These are phyloP conservation scores for Raja brachyura DNA, from an alignment of 2,113 vertebrate genomes.

Conservation along the genomic window DNA sequence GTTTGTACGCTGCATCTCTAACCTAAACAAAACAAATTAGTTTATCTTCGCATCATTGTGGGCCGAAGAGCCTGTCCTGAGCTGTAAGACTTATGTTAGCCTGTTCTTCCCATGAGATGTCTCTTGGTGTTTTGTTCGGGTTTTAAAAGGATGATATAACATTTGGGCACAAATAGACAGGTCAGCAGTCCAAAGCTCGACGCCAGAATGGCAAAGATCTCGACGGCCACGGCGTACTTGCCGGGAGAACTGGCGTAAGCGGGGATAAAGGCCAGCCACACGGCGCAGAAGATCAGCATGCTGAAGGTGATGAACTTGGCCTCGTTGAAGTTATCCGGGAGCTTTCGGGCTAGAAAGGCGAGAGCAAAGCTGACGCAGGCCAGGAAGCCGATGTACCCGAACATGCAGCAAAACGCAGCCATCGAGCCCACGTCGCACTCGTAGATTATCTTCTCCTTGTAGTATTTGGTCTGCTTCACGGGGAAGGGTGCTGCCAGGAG, in stretches of 20 bases:
- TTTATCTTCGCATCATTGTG: no score
- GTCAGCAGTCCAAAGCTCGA: constrained; percentile 49
- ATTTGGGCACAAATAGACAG: constrained; percentile 41
- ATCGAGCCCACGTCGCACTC: constrained; percentile 37
- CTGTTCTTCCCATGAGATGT: constrained; percentile 46
- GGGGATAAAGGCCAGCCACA: constrained; percentile 44
- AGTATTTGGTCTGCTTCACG: constrained; percentile 47
- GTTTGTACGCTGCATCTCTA: no score
- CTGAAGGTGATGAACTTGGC: constrained; percentile 45
- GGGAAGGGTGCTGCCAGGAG: constrained; percentile 54
- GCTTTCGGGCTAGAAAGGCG: constrained; percentile 46
- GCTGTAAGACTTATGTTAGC: neutral
- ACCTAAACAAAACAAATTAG: no score
- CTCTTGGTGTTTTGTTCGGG: constrained; percentile 50
- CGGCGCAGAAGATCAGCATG: constrained; percentile 53
- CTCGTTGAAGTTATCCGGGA: constrained; percentile 57
- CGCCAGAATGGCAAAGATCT: constrained; percentile 51
- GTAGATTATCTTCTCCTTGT: constrained; percentile 44
- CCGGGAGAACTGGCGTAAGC: neutral
- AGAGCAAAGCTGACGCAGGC: constrained; percentile 47
- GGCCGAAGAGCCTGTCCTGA: no score
- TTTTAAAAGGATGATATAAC: constrained; percentile 31
- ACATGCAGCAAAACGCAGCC: constrained; percentile 39
- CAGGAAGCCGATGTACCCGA: constrained; percentile 46
- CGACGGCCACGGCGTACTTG: constrained; percentile 41